Percentiles rank a stretch among this genome's conserved stretches.
Evolutionary conservation across 2,888 invertebrate genomes (phyloP).

Genomic region (Andrena hattorfiana): DNA sequence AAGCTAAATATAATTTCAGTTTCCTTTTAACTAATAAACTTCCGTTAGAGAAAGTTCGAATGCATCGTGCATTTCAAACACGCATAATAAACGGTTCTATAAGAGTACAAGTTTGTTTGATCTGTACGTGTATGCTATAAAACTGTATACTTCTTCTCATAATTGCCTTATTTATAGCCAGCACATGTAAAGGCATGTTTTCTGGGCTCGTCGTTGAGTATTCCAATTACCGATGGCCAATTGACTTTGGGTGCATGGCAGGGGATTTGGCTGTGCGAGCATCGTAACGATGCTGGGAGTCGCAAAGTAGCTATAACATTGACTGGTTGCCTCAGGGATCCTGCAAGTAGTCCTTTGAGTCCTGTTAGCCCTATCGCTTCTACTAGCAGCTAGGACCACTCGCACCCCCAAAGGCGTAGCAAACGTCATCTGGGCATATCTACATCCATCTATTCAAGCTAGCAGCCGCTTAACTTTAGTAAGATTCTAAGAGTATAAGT

Average conservation of each 20-base stretch:
- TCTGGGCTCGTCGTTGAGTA: conserved; percentile 96
- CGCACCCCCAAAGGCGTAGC: conserved; percentile 86
- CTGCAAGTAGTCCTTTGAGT: conserved; percentile 94
- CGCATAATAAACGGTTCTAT: neutral
- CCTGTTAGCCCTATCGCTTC: conserved; percentile 94
- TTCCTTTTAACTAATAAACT: conserved; percentile 2
- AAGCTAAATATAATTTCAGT: neutral
- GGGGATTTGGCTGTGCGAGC: conserved; percentile 99
- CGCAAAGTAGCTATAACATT: conserved; percentile 95
- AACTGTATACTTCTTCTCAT: conserved; percentile 20
- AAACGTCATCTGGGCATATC: conserved; percentile 84
- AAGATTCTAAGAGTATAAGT: conserved; percentile 79
- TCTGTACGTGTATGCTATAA: conserved; percentile 21
- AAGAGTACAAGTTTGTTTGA: neutral
- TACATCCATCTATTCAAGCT: conserved; percentile 83
- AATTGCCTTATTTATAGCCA: conserved; percentile 88
- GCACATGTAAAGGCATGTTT: conserved; percentile 99
- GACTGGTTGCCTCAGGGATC: conserved; percentile 95
- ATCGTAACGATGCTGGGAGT: conserved; percentile 97
- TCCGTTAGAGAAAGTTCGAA: neutral
- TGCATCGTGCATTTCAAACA: neutral
- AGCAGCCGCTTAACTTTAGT: conserved; percentile 83
- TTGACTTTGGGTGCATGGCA: conserved; percentile 98
- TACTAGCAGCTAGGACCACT: conserved; percentile 96
- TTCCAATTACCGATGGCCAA: conserved; percentile 98